Base-by-base conservation (phyloP, 2,113 vertebrate species). In the Engystomops pustulosus region DNA sequence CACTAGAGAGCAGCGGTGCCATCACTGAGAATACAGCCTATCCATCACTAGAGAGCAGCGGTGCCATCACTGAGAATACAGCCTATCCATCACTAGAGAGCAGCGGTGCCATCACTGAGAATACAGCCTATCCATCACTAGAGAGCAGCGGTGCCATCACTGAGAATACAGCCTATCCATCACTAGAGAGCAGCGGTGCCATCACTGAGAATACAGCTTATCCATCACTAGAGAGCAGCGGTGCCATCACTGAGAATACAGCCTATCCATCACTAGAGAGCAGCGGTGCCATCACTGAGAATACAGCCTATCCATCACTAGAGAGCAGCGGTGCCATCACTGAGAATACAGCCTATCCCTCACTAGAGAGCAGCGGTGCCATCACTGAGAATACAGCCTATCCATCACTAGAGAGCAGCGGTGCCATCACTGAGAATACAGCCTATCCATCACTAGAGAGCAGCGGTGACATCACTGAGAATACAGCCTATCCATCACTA, bases 401-500 rank as follows among this genome's bases (percentile, higher is more conserved):
- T 27, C 9, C 58, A 62, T 62, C 25, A 62, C 58, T 27, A 62
- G 58, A 30, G 25, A 65, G 4, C 60, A 65, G 60, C 55, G 55
- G 55, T 60, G 55, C 25, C 55, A 60, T 60, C 55, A 60, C 49
- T 53, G 49, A 53, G 49, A 53, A 53, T 53, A 6, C 49, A 53
- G 4, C 49, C 49, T 53, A n/a, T 53, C 17, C 49, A 53, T 53
- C 49, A 55, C 53, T 55, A 55, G 53, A 55, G 53, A 55, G 6
- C 53, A 58, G 53, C n/a, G 53, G 53, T 58, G 53, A 58, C 53
- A 58, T 58, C 53, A 58, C 53, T 58, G n/a, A 58, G 53, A 58
- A 58, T 58, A 3, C 53, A 9, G n/a, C 53, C 53, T 23, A 58
- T 23, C n/a, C 53, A 58, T 58, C 53, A 58, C 53, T 58, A 58